Base-by-base conservation (phyloP, 35 echinoderm and acorn worm genomes). In the Patiria miniata region DNA sequence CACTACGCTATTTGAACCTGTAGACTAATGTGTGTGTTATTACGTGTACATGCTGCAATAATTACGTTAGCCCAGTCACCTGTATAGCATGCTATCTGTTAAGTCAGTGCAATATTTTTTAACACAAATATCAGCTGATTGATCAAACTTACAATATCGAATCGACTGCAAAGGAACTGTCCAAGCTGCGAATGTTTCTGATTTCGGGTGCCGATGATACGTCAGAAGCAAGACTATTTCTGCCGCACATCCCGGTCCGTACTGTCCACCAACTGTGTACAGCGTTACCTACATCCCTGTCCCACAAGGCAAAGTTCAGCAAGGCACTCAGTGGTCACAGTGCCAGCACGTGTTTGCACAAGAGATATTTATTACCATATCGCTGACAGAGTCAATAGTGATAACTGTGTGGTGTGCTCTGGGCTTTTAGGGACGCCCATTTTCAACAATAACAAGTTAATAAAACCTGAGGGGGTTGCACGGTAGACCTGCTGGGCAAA, bases 241-340 rank as follows among this genome's bases (percentile, higher is more conserved):
- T 34, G 26, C 65, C 7, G 65, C 22, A 34, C 14, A 6, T 73
- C 23, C 65, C 0, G 57, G 57, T n/a, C 26, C 26, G 14, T 73
- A 34, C 10, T 2, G 57, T 34, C 29, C 26, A 34, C 2, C 2
- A 1, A 34, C 65, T 23, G 29, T 73, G 65, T 30, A 73, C 65
- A 73, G 65, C 65, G 19, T 73, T 30, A 26, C 65, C 65, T 73
- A 47, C 42, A 47, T 47, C 42, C 42, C 12, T 47, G 42, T 47
- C 42, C 4, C 12, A 30, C 29, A 34, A 73, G 65, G 65, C 65
- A 73, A 73, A 73, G 65, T 73, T 73, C 65, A 73, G 65, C 34
- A 73, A 73, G 65, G 42, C 42, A 47, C 42, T 47, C 42, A 47
- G 42, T 47, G 42, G 42, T 47, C 65, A 32, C 21, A 3, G 10